These are phyloP conservation scores for Noctua comes DNA, from an alignment of 2,888 invertebrate species.

Conservation along the genomic window DNA sequence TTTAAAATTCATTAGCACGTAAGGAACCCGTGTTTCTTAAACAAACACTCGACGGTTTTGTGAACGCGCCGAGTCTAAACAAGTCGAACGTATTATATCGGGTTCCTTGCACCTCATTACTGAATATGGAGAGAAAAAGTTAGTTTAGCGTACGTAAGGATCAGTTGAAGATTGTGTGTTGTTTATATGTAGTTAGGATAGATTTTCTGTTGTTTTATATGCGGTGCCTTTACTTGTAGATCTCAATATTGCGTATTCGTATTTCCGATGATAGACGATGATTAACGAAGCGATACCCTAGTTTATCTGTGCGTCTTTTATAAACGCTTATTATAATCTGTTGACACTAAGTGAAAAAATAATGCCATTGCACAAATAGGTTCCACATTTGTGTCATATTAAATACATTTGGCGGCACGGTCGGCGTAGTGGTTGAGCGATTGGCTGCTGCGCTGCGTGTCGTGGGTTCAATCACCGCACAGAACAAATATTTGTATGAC, in stretches of 20 bases:
- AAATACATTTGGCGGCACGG: too few species aligned
- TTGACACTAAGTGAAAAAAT: background rate
- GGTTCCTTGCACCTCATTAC: slow-evolving; percentile 62
- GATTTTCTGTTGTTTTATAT: slow-evolving; percentile 3
- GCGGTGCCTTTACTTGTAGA: background rate
- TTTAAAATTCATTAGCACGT: slow-evolving; percentile 43
- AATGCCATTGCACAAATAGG: background rate
- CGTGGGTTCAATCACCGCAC: too few species aligned
- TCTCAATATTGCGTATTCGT: too few species aligned
- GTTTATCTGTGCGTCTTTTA: background rate
- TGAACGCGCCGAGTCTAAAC: slow-evolving; percentile 63
- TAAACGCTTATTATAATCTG: background rate
- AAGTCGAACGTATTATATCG: slow-evolving; percentile 62
- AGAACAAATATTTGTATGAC: too few species aligned
- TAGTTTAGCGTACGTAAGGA: slow-evolving; percentile 15
- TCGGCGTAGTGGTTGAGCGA: too few species aligned
- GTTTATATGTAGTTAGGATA: slow-evolving; percentile 2
- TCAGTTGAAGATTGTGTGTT: slow-evolving; percentile 35
- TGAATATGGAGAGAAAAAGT: slow-evolving; percentile 44
- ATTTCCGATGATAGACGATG: too few species aligned
- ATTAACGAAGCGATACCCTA: too few species aligned
- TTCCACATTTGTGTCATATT: background rate
- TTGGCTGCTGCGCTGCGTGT: too few species aligned
- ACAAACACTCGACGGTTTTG: slow-evolving; percentile 56
- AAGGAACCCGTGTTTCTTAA: slow-evolving; percentile 40